Conservation (phyloP, 1,140 invertebrate genomes). For the Dreissena rostriformis region DNA sequence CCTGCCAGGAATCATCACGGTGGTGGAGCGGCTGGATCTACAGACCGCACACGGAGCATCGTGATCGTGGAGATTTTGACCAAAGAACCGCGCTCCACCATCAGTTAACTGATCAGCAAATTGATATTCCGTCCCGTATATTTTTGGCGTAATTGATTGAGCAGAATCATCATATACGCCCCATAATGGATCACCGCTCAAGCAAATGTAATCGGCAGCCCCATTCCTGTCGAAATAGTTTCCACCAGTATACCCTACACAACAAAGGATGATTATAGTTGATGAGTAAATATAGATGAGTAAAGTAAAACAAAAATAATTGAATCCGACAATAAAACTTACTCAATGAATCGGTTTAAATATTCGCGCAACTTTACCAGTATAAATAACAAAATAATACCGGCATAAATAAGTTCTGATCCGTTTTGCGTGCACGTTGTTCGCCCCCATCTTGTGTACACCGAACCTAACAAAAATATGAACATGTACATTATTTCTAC, state of each 20-base stretch:
- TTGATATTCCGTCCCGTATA: conserved; percentile 15
- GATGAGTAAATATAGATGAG: too few relatives aligned
- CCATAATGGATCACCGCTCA: conserved; percentile 23
- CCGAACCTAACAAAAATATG: too few relatives aligned
- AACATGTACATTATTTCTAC: too few relatives aligned
- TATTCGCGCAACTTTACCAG: too few relatives aligned
- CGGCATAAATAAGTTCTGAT: too few relatives aligned
- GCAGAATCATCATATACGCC: not conserved
- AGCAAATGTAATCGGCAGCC: conserved; percentile 6
- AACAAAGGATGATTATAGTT: not conserved
- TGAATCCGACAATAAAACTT: too few relatives aligned
- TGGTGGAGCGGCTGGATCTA: not conserved
- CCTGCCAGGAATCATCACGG: conserved; percentile 24
- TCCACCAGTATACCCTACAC: not conserved
- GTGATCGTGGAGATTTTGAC: not conserved
- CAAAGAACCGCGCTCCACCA: not conserved
- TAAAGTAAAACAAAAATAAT: too few relatives aligned
- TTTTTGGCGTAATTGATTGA: not conserved
- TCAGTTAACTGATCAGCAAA: not conserved
- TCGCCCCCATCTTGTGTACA: too few relatives aligned
- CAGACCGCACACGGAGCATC: conserved; percentile 22
- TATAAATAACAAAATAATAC: too few relatives aligned
- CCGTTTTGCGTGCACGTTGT: too few relatives aligned
- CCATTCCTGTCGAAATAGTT: not conserved
- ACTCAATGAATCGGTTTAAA: too few relatives aligned